Evolutionary conservation across 1,140 invertebrate species (phyloP).

Genomic region (Megathymus violae): DNA sequence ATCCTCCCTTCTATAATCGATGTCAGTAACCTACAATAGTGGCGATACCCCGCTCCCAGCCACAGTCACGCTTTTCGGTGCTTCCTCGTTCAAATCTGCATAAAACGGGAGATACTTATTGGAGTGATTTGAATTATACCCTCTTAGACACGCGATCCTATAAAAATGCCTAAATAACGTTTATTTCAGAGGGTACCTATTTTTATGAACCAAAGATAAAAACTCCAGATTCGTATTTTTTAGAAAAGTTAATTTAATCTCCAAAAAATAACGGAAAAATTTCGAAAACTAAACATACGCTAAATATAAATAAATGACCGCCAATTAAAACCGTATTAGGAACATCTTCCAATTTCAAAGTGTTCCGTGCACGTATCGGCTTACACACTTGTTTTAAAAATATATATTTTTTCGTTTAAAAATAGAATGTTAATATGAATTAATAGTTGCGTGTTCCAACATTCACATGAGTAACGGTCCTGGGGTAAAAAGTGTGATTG

Average conservation of each 20-base stretch:
- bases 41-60: conserved; percentile 55
- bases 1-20: neutral
- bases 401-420: conserved; percentile 56
- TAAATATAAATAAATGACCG: conserved; percentile 36
- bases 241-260: too few relatives aligned
- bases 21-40: conserved; percentile 41
- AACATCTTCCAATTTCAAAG: conserved; percentile 70
- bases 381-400: conserved; percentile 42
- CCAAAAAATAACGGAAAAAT: too few relatives aligned
- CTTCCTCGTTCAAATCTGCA: conserved; percentile 66
- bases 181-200: too few relatives aligned
- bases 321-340: conserved; percentile 49
- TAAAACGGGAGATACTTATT: conserved; percentile 61
- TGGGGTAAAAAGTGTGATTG: conserved; percentile 57
- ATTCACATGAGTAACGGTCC: conserved; percentile 50
- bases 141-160: conserved; percentile 26
- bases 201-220: too few relatives aligned
- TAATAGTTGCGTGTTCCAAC: conserved; percentile 50
- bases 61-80: conserved; percentile 69
- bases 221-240: too few relatives aligned
- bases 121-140: conserved; percentile 57
- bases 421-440: conserved; percentile 69
- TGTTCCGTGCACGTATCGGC: conserved; percentile 44
- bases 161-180: conserved; percentile 20
- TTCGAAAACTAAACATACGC: conserved; percentile 11